Evolutionary conservation across 2,888 invertebrate species (phyloP).

Genomic region (Aphidius colemani): DNA sequence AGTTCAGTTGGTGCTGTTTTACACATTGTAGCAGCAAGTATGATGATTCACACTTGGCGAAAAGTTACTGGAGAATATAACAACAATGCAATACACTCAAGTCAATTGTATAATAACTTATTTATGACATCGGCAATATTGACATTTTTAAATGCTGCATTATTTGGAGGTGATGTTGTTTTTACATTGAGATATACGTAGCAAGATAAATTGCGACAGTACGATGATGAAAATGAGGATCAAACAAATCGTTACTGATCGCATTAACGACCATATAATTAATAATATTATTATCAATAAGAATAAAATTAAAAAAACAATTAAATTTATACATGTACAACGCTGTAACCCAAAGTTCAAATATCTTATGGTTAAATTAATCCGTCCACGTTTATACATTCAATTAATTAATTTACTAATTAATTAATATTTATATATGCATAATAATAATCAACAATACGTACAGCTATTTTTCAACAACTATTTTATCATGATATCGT

Average conservation of each 20-base stretch:
- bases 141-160: slow-evolving; percentile 66
- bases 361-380: slow-evolving; percentile 26
- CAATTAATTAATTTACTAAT: neutral
- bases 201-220: slow-evolving; percentile 27
- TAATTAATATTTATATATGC: neutral
- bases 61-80: slow-evolving; percentile 48
- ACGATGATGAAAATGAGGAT: slow-evolving; percentile 13
- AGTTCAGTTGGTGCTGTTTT: slow-evolving; percentile 67
- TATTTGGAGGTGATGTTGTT: slow-evolving; percentile 69
- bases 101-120: slow-evolving; percentile 72
- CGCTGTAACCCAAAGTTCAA: slow-evolving; percentile 48
- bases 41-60: slow-evolving; percentile 66
- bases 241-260: slow-evolving; percentile 25
- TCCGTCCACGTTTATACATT: slow-evolving; percentile 4
- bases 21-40: slow-evolving; percentile 69
- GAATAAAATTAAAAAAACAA: slow-evolving; percentile 17
- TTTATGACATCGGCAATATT: slow-evolving; percentile 70
- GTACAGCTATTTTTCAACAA: neutral
- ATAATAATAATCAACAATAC: neutral
- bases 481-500: too few species aligned
- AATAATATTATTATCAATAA: neutral
- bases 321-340: slow-evolving; percentile 35
- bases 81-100: slow-evolving; percentile 64
- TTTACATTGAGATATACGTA: slow-evolving; percentile 63
- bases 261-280: slow-evolving; percentile 7